These are phyloP conservation scores for Erithacus rubecula DNA, from an alignment of 2,797 vertebrate genomes.

Conservation along the genomic window DNA sequence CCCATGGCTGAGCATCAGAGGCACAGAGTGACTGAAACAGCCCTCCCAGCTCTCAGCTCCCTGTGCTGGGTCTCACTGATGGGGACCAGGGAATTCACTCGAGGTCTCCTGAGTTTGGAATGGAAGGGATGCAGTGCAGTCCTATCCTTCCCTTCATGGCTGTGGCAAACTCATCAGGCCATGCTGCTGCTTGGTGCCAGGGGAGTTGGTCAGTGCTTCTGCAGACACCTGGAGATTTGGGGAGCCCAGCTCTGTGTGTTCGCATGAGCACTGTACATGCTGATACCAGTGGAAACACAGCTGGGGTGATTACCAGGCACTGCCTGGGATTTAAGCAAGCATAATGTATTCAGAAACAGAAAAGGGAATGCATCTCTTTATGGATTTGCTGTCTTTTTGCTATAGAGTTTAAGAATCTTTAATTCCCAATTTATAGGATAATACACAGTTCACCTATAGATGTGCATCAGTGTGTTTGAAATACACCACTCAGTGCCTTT, in stretches of 20 bases:
- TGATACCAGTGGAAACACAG: not conserved
- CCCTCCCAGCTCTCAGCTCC: rapidly evolving
- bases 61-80: rapidly evolving
- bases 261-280: not conserved
- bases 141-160: not conserved
- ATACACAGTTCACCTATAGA: not conserved
- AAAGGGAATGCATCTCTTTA: not conserved
- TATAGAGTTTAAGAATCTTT: not conserved
- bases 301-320: not conserved
- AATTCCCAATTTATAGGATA: not conserved
- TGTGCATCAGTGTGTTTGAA: not conserved
- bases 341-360: not conserved
- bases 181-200: rapidly evolving
- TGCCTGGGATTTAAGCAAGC: not conserved
- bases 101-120: not conserved
- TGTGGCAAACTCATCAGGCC: not conserved
- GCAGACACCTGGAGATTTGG: not conserved
- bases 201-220: not conserved
- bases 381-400: not conserved
- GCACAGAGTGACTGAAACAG: rapidly evolving
- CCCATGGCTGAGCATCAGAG: not conserved
- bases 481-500: not conserved
- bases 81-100: not conserved
- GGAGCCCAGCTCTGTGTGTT: not conserved
- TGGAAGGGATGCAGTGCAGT: rapidly evolving